phyloP scores from a whole-genome alignment of 1,140 invertebrate genomes.

The Danaus melanippus region DNA sequence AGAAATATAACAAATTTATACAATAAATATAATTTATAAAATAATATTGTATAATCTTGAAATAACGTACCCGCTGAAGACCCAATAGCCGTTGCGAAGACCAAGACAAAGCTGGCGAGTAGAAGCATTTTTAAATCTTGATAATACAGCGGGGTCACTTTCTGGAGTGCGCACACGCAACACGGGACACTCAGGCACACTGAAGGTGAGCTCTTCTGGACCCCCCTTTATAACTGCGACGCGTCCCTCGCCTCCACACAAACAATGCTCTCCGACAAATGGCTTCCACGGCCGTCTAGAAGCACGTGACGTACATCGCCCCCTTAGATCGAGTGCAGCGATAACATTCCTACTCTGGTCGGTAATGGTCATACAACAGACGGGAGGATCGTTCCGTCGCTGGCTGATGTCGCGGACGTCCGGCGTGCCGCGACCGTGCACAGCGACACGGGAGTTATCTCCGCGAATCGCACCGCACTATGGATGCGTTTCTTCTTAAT shows the following conservation, averaged over 20 bases:
- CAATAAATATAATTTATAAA: too few species aligned
- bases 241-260: conserved; percentile 59
- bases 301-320: conserved; percentile 38
- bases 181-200: conserved; percentile 67
- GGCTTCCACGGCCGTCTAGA: conserved; percentile 25
- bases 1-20: too few species aligned
- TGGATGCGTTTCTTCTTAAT: conserved; percentile 64
- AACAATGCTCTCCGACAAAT: conserved; percentile 28
- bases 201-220: conserved; percentile 61
- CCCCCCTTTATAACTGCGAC: conserved; percentile 65
- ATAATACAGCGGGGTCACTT: conserved; percentile 33
- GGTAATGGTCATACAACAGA: conserved; percentile 32
- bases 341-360: conserved; percentile 12
- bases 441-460: conserved; percentile 64
- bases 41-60: too few species aligned
- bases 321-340: conserved; percentile 13
- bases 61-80: conserved; percentile 53
- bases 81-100: conserved; percentile 54
- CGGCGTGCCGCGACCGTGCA: conserved; percentile 47
- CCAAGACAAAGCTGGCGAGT: conserved; percentile 54
- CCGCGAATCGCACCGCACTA: conserved; percentile 64
- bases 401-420: conserved; percentile 43
- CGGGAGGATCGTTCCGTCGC: conserved; percentile 10
- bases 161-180: conserved; percentile 58
- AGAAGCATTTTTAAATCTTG: conserved; percentile 47